A percentile compares a stretch with the other conserved stretches of the same genome.
Evolutionary conservation across 2,888 invertebrate species (phyloP).

Genomic region (Clistopyga incitator): DNA sequence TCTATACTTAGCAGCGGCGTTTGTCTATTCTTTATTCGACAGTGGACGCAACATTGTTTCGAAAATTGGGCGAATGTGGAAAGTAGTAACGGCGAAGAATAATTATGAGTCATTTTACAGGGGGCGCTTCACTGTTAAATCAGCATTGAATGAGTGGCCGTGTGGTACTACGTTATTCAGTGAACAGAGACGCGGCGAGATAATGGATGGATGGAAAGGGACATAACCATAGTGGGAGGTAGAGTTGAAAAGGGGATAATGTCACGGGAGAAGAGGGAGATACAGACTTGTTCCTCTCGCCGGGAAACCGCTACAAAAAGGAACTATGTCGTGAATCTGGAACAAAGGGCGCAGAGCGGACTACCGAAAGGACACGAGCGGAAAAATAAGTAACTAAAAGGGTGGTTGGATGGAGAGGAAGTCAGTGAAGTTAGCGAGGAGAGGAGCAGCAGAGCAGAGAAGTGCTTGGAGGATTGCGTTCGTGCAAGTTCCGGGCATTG

Average conservation of each 20-base stretch:
- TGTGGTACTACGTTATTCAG: conserved; percentile 71
- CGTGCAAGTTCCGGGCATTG: conserved; percentile 69
- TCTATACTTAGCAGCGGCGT: not conserved
- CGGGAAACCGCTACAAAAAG: conserved; percentile 45
- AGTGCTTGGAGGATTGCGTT: conserved; percentile 39
- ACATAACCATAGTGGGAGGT: not conserved
- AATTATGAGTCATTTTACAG: conserved; percentile 49
- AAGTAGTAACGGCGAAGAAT: conserved; percentile 8
- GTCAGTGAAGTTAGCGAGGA: conserved; percentile 48
- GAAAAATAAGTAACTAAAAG: conserved; percentile 39
- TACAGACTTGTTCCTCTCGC: conserved; percentile 41
- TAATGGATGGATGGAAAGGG: conserved; percentile 26
- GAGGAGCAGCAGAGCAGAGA: conserved; percentile 52
- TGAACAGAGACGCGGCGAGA: conserved; percentile 23
- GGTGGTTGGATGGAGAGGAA: conserved; percentile 28
- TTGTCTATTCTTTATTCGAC: conserved; percentile 3
- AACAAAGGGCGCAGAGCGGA: conserved; percentile 53
- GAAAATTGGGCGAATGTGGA: not conserved
- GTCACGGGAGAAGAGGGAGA: conserved; percentile 32
- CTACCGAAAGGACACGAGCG: conserved; percentile 17
- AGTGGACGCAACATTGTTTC: conserved; percentile 8
- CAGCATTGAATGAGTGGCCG: conserved; percentile 71
- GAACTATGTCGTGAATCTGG: conserved; percentile 52
- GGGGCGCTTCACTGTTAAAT: conserved; percentile 69
- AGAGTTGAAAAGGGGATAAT: not conserved